Evolutionary conservation across 2,113 vertebrate species (phyloP).

Genomic region (Epinephelus fuscoguttatus): DNA sequence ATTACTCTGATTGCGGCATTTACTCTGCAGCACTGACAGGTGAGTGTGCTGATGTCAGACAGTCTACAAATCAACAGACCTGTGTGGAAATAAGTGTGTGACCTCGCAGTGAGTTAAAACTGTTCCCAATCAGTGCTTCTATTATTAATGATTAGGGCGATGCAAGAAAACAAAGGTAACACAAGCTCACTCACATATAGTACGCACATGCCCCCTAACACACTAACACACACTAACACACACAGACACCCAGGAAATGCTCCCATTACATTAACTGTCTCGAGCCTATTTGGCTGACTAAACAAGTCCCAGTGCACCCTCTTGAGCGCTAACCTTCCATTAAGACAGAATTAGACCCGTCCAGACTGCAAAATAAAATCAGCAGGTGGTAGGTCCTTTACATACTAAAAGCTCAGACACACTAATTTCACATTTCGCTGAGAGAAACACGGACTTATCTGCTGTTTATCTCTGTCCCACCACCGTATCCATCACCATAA

Average conservation of each 20-base stretch:
- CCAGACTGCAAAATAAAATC: constrained; percentile 19
- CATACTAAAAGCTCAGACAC: background rate
- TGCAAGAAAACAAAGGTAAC: constrained; percentile 61
- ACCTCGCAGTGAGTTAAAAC: constrained; percentile 16
- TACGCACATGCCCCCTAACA: background rate
- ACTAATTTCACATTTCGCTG: constrained; percentile 1
- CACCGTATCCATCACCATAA: background rate
- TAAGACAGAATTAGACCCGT: constrained; percentile 9
- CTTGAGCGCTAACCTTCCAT: background rate
- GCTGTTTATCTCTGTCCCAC: background rate
- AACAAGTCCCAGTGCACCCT: constrained; percentile 11
- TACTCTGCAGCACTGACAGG: constrained; percentile 1
- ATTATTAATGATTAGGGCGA: constrained; percentile 73
- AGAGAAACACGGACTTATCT: background rate
- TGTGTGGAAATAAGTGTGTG: constrained; percentile 2
- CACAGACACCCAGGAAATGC: constrained; percentile 9
- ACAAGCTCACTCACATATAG: constrained; percentile 40
- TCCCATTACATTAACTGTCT: constrained; percentile 30
- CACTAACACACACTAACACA: background rate
- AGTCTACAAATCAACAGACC: background rate
- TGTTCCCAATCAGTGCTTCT: constrained; percentile 32
- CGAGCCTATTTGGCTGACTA: constrained; percentile 10
- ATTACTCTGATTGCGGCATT: background rate
- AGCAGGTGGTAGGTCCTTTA: background rate
- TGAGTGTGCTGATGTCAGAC: background rate